Evolutionary conservation across 2,888 invertebrate species (phyloP).

Genomic region (Eristalis arbustorum): DNA sequence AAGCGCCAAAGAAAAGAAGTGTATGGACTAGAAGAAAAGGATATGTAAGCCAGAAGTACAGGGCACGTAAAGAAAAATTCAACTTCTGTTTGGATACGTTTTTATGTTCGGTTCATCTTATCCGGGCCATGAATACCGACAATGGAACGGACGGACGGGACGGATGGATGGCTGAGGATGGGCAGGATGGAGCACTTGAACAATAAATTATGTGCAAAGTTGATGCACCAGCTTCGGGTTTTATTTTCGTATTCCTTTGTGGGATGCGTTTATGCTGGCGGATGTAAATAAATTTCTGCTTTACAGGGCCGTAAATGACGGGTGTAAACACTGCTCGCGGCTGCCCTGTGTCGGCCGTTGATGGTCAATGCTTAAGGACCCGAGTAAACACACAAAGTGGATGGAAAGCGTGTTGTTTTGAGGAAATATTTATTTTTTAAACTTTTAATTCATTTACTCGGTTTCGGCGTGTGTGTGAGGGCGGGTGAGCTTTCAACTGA

Average conservation of each 20-base stretch:
- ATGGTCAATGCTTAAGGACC: not conserved
- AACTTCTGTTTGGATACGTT: not conserved
- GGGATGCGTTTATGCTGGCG: slow-evolving; percentile 13
- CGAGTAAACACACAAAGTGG: not conserved
- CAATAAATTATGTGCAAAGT: slow-evolving; percentile 58
- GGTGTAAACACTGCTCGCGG: not conserved
- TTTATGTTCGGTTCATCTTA: slow-evolving; percentile 24
- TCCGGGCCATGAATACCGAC: slow-evolving; percentile 11
- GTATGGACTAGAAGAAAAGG: slow-evolving; percentile 26
- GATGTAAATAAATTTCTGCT: slow-evolving; percentile 40
- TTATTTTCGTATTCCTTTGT: slow-evolving; percentile 14
- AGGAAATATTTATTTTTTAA: not conserved
- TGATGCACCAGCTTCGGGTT: slow-evolving; percentile 40
- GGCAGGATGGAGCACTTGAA: slow-evolving; percentile 25
- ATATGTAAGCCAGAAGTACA: slow-evolving; percentile 29
- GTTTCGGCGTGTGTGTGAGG: not conserved
- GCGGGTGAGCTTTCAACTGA: not conserved
- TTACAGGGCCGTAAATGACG: not conserved
- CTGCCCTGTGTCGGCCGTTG: not conserved
- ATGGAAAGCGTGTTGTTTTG: not conserved
- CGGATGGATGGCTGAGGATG: slow-evolving; percentile 3
- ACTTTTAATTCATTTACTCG: not conserved
- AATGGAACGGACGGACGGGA: slow-evolving; percentile 14
- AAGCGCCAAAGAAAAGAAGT: slow-evolving; percentile 22
- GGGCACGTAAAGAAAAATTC: not conserved